Evolutionary conservation across 37 sponge, comb jelly and placozoan species (phyloP).

Genomic region (Aplysina aerophoba): DNA sequence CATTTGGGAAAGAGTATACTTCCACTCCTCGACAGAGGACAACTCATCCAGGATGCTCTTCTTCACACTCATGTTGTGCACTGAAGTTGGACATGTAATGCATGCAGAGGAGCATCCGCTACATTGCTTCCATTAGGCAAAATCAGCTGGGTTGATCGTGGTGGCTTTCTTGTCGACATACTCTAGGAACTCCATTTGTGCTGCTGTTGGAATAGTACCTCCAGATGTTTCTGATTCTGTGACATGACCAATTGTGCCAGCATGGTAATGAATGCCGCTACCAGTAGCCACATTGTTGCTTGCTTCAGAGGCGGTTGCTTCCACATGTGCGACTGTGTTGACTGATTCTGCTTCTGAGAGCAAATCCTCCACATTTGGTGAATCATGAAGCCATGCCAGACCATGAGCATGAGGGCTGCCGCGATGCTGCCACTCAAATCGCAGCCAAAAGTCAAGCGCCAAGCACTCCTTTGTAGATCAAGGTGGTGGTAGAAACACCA

Average conservation of each 20-base stretch:
- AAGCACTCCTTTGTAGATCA: conserved; percentile 43
- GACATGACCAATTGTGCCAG: neutral
- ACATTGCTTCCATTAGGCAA: conserved; percentile 39
- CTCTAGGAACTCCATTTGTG: conserved; percentile 32
- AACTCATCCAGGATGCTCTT: too few species aligned
- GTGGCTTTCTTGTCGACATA: conserved; percentile 35
- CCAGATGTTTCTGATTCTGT: neutral
- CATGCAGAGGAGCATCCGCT: conserved; percentile 34
- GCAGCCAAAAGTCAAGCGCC: conserved; percentile 66
- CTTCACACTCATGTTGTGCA: too few species aligned
- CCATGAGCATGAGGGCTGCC: conserved; percentile 70
- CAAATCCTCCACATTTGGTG: conserved; percentile 47
- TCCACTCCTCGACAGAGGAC: too few species aligned
- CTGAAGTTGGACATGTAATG: too few species aligned
- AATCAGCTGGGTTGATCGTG: conserved; percentile 47
- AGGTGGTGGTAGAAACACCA: conserved; percentile 33
- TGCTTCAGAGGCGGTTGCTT: neutral
- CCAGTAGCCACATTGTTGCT: neutral
- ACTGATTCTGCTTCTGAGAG: neutral
- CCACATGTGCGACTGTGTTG: neutral
- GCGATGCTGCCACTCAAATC: conserved; percentile 68
- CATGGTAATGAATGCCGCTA: neutral
- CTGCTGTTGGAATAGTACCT: neutral
- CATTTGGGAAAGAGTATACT: too few species aligned
- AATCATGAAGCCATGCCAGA: conserved; percentile 56